Evolutionary conservation across 2,113 vertebrate species (phyloP).

Genomic region (Paradoxurus hermaphroditus): DNA sequence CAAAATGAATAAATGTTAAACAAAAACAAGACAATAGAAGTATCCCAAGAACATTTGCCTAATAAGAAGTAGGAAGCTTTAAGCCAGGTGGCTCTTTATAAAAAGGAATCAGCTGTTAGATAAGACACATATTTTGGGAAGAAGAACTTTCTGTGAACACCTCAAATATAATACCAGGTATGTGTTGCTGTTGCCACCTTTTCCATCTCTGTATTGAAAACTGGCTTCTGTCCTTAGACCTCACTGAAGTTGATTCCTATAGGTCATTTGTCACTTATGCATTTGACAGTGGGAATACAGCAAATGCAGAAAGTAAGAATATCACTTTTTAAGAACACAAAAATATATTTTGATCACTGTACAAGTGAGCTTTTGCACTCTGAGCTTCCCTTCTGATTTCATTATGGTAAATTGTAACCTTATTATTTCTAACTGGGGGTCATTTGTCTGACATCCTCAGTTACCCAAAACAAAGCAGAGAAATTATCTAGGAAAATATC

Average conservation of each 20-base stretch:
- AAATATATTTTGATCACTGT: not conserved
- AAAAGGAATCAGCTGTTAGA: not conserved
- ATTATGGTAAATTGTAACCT: not conserved
- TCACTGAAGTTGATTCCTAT: not conserved
- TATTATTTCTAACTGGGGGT: not conserved
- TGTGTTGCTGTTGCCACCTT: not conserved
- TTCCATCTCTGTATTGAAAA: not conserved
- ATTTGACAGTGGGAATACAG: not conserved
- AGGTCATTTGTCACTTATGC: not conserved
- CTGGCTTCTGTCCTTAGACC: not conserved
- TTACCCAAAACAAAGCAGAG: not conserved
- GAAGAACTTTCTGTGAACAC: not conserved
- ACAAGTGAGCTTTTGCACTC: not conserved
- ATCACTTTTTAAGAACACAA: not conserved
- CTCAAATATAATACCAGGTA: not conserved
- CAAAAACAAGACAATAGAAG: not conserved
- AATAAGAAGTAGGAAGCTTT: not conserved
- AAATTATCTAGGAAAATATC: not conserved
- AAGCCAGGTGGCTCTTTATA: not conserved
- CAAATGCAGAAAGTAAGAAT: not conserved
- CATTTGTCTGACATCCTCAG: not conserved
- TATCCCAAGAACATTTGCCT: not conserved
- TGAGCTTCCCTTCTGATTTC: not conserved
- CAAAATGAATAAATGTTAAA: no score
- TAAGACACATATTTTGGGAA: not conserved